phyloP scores from a whole-genome alignment of 1,140 invertebrate species.

The Calycopis cecrops region DNA sequence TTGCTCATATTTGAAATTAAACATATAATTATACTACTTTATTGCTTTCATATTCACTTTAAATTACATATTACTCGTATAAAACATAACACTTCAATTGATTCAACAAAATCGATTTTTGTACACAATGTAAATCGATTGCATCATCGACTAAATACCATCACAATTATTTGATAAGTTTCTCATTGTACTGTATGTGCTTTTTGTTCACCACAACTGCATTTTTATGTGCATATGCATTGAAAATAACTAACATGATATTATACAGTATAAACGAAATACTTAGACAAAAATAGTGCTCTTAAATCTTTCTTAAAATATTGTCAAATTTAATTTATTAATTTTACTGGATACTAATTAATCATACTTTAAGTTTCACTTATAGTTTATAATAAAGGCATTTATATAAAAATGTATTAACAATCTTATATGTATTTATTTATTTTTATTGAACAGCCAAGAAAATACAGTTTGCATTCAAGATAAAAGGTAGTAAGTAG shows the following conservation, averaged over 20 bases:
- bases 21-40: slow-evolving; percentile 9
- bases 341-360: neutral
- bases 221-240: slow-evolving; percentile 9
- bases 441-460: too few species aligned
- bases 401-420: neutral
- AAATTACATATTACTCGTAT: slow-evolving; percentile 9
- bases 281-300: slow-evolving; percentile 51
- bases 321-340: slow-evolving; percentile 31
- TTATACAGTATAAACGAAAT: slow-evolving; percentile 24
- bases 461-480: too few species aligned
- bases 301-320: slow-evolving; percentile 54
- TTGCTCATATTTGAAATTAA: slow-evolving; percentile 26
- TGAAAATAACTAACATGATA: slow-evolving; percentile 14
- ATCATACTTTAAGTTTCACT: neutral
- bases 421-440: neutral
- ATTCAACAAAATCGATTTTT: slow-evolving; percentile 16
- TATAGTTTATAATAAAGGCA: slow-evolving; percentile 1
- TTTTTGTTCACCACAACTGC: neutral
- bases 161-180: slow-evolving; percentile 13
- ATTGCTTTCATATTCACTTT: slow-evolving; percentile 15
- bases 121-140: slow-evolving; percentile 9
- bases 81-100: slow-evolving; percentile 10
- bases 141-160: neutral
- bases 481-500: too few species aligned
- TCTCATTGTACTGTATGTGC: slow-evolving; percentile 5